A percentile compares a stretch with the other conserved stretches of the same genome.
Conservation (phyloP, 1,140 invertebrate genomes). For the Lamellibrachia luymesi region DNA sequence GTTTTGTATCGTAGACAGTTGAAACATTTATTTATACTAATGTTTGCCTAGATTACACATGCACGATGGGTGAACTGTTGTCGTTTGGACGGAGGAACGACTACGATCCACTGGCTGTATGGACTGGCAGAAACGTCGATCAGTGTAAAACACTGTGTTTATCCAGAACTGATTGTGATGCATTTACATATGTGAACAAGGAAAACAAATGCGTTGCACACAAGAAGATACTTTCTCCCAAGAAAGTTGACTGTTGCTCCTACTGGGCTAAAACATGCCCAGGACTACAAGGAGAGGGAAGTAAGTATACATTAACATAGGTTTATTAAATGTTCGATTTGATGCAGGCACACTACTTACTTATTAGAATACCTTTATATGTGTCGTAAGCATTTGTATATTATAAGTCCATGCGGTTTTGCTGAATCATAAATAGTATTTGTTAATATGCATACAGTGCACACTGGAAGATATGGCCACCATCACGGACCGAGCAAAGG, state of each 20-base stretch:
- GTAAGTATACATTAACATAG: too few species aligned
- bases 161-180: neutral
- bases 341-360: too few species aligned
- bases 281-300: neutral
- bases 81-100: neutral
- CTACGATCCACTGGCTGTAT: neutral
- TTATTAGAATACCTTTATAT: too few species aligned
- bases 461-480: too few species aligned
- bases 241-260: neutral
- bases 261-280: neutral
- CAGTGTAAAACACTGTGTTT: neutral
- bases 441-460: too few species aligned
- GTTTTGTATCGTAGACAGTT: too few species aligned
- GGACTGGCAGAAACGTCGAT: neutral
- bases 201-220: neutral
- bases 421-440: too few species aligned
- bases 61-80: neutral
- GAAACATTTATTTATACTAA: too few species aligned
- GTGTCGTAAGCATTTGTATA: too few species aligned
- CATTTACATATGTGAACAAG: neutral
- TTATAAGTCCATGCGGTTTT: too few species aligned
- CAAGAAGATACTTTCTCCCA: neutral
- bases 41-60: neutral
- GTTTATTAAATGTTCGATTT: too few species aligned
- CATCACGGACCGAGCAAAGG: too few species aligned